Conservation (phyloP, 2,888 invertebrate genomes). For the Andricus curvator region DNA sequence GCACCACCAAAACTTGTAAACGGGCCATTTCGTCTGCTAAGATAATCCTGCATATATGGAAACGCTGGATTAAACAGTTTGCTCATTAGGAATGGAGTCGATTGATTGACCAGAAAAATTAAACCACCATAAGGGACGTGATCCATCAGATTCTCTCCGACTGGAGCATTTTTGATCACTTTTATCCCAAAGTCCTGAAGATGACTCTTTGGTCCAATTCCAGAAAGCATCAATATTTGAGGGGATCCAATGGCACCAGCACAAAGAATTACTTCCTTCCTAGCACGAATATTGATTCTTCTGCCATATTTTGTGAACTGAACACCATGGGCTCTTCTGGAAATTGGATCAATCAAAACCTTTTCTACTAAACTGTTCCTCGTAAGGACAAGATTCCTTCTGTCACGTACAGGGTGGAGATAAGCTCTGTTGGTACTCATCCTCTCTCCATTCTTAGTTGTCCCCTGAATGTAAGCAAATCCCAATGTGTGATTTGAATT, state of each 20-base stretch:
- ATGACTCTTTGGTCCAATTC: constrained; percentile 84
- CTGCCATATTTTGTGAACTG: constrained; percentile 80
- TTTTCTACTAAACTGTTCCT: constrained; percentile 82
- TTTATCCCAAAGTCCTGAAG: constrained; percentile 81
- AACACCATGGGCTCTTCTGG: constrained; percentile 82
- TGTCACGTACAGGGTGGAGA: constrained; percentile 81
- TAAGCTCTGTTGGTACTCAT: constrained; percentile 86
- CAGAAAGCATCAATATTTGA: constrained; percentile 89
- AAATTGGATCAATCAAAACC: constrained; percentile 81
- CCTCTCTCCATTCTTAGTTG: constrained; percentile 84
- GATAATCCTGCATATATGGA: constrained; percentile 78
- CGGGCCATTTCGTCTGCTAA: constrained; percentile 80
- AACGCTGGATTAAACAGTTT: constrained; percentile 51
- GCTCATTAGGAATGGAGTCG: constrained; percentile 53
- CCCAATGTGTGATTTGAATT: constrained; percentile 84
- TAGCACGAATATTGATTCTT: constrained; percentile 81
- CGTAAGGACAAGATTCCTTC: constrained; percentile 83
- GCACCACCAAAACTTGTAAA: constrained; percentile 84
- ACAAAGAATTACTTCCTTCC: constrained; percentile 86
- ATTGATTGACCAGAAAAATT: constrained; percentile 80
- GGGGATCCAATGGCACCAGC: constrained; percentile 89
- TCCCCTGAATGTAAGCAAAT: constrained; percentile 82
- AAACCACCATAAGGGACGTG: constrained; percentile 84
- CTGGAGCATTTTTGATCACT: constrained; percentile 81
- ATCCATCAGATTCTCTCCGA: constrained; percentile 86